These are phyloP conservation scores for Diuraphis noxia DNA, from an alignment of 1,140 invertebrate genomes.

Conservation along the genomic window DNA sequence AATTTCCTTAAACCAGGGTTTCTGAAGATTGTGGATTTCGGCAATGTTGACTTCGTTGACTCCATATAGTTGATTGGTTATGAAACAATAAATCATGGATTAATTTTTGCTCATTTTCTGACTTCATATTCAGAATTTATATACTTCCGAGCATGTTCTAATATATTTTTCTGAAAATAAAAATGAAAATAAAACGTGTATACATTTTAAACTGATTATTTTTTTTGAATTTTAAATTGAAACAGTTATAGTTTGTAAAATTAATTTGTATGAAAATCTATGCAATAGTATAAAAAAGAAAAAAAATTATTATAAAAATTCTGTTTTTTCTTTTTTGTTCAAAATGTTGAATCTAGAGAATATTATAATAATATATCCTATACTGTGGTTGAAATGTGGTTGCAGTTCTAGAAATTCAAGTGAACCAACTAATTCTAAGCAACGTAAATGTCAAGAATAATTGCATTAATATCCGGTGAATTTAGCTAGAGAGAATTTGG, in stretches of 20 bases:
- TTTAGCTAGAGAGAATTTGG: background rate
- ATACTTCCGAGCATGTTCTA: background rate
- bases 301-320: background rate
- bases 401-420: background rate
- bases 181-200: background rate
- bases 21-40: too few species aligned
- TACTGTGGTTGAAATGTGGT: background rate
- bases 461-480: background rate
- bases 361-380: background rate
- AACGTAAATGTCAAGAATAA: background rate
- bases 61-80: too few species aligned
- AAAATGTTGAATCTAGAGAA: background rate
- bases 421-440: background rate
- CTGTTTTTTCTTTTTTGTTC: background rate
- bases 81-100: too few species aligned
- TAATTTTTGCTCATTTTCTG: background rate
- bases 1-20: too few species aligned
- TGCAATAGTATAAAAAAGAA: background rate
- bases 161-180: background rate
- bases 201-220: background rate
- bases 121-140: background rate
- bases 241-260: background rate
- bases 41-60: too few species aligned
- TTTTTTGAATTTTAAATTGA: background rate
- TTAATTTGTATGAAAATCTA: background rate